These are phyloP conservation scores for Schizopygopsis pylzovi DNA, from an alignment of 2,797 vertebrate species.

Conservation along the genomic window DNA sequence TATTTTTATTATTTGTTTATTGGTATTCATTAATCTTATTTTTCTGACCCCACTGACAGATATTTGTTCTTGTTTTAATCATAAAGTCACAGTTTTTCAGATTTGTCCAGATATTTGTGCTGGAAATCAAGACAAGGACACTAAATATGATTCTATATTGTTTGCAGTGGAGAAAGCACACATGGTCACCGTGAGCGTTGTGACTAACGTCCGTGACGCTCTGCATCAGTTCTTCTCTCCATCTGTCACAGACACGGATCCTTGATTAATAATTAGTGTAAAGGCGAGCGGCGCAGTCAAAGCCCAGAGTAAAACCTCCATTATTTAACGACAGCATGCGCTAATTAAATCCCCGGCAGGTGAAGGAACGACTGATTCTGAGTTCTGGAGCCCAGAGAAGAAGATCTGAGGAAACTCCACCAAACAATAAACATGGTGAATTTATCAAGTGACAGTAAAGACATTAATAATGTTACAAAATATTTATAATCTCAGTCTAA, in stretches of 20 bases:
- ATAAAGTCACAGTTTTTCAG: not conserved
- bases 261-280: constrained; percentile 54
- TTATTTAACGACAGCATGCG: constrained; percentile 49
- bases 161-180: not conserved
- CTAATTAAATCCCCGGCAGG: constrained; percentile 49
- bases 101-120: too few relatives aligned
- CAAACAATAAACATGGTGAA: not conserved
- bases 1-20: too few relatives aligned
- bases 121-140: too few relatives aligned
- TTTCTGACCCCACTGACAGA: too few relatives aligned
- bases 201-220: too few relatives aligned
- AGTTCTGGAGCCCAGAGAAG: constrained; percentile 12
- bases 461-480: too few relatives aligned
- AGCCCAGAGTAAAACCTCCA: constrained; percentile 46
- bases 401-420: not conserved
- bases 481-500: too few relatives aligned
- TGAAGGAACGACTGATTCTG: constrained; percentile 26
- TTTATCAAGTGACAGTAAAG: too few relatives aligned
- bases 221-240: constrained; percentile 23
- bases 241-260: constrained; percentile 47
- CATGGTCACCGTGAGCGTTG: too few relatives aligned
- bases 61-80: too few relatives aligned
- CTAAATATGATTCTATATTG: too few relatives aligned
- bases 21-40: too few relatives aligned
- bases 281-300: constrained; percentile 19